Evolutionary conservation across 2,797 vertebrate genomes (phyloP), one percentile per base, ranked within the genome.

Genomic region (Acridotheres tristis): DNA sequence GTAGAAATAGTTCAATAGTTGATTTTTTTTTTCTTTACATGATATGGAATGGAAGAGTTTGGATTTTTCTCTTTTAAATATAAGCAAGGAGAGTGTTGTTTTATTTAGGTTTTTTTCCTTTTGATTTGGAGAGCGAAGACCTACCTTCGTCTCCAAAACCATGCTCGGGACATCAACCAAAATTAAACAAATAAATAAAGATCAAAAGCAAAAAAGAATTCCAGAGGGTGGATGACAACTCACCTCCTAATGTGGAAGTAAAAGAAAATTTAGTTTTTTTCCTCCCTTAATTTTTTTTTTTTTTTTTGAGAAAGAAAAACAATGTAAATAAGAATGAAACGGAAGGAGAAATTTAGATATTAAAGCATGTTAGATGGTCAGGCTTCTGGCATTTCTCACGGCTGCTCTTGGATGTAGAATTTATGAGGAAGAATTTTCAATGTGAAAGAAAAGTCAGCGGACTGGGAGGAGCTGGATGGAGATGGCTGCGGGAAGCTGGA

Each of bases 241-340:
- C 97, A 98, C 97, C 97, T 97, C 97, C 98, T 97, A 96, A 93
- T 8, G 94, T 84, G 96, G 96, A 97, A 97, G 90, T 94, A 94
- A 98, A 97, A 92, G 94, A 97, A 97, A 92, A 86, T 67, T 91
- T 92, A 89, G 8, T 67, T 76, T 88, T 96, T 97, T 96, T 87
- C 84, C 83, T 93, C 72, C 62, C 73, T 91, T 89, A 57, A 58
- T 19, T 43, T 63, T 30, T 53, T 78, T 50, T 67, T 34, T 69
- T 89, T 92, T 89, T 92, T 92, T 90, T 81, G 90, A 97, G 91
- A 96, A 93, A 97, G 89, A 96, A 90, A 97, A 96, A 82, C 96
- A 94, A 95, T 89, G 88, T 98, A 96, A 97, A 96, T 90, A 95
- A 94, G 93, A 93, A 97, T 94, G 83, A 91, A 54, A 94, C 91